Conservation (phyloP, 2,888 invertebrate species). For the Epirrita christyi region DNA sequence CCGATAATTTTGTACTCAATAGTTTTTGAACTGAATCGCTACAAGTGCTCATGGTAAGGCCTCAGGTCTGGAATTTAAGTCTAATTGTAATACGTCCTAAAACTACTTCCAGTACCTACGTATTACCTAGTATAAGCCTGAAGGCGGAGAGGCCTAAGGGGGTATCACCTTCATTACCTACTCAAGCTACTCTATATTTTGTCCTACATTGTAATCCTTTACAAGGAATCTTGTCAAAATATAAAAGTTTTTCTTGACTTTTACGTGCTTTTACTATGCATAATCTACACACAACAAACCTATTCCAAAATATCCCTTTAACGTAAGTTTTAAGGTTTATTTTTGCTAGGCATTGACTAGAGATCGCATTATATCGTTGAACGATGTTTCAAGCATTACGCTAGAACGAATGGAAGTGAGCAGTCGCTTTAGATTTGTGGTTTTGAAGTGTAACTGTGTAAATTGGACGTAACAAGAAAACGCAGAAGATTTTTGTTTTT, state of each 20-base stretch:
- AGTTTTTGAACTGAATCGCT: too few relatives aligned
- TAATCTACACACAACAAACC: constrained; percentile 12
- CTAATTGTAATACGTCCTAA: too few relatives aligned
- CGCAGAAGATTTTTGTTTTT: too few relatives aligned
- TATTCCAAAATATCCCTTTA: constrained; percentile 5
- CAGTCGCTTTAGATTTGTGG: constrained; percentile 31
- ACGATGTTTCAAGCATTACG: constrained; percentile 34
- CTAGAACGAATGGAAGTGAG: constrained; percentile 27
- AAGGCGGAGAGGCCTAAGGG: too few relatives aligned
- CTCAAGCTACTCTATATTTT: too few relatives aligned
- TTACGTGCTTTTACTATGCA: constrained; percentile 36
- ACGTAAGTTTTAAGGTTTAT: background rate
- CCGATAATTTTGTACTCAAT: too few relatives aligned
- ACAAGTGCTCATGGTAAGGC: too few relatives aligned
- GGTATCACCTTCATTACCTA: too few relatives aligned
- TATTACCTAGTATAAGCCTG: too few relatives aligned
- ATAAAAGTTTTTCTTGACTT: constrained; percentile 33
- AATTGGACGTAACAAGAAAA: background rate
- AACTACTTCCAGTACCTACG: too few relatives aligned
- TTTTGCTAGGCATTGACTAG: constrained; percentile 7
- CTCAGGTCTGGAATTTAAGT: too few relatives aligned
- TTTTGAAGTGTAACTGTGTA: constrained; percentile 9
- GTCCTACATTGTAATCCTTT: too few relatives aligned
- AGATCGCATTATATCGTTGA: constrained; percentile 11
- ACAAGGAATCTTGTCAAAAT: constrained; percentile 7